Evolutionary conservation across 2,888 invertebrate species (phyloP).

Genomic region (Neoscelio sp.): DNA sequence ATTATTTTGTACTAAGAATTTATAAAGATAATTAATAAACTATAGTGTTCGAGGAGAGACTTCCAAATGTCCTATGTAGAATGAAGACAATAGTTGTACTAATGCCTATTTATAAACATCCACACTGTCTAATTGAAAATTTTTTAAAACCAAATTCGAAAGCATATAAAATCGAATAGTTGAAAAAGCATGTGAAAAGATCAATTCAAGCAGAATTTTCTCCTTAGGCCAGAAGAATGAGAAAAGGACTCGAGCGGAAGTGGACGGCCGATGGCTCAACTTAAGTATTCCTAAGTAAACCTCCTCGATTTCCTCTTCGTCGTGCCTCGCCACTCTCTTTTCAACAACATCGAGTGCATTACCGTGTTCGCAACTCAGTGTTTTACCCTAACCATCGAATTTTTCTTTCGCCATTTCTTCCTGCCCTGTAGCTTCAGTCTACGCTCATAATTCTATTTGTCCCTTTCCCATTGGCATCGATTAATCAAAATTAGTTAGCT

Average conservation of each 20-base stretch:
- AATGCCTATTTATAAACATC: no score
- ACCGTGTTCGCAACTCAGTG: slow-evolving; percentile 78
- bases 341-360: slow-evolving; percentile 78
- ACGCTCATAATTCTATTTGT: slow-evolving; percentile 46
- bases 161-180: slow-evolving; percentile 11
- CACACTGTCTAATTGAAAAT: no score
- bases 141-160: slow-evolving; percentile 10
- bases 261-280: slow-evolving; percentile 71
- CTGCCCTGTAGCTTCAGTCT: slow-evolving; percentile 47
- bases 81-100: no score
- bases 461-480: slow-evolving; percentile 45
- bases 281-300: slow-evolving; percentile 78
- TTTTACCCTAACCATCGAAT: slow-evolving; percentile 71
- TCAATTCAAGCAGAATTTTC: slow-evolving; percentile 67
- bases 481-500: slow-evolving; percentile 37
- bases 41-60: no score
- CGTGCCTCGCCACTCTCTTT: slow-evolving; percentile 69
- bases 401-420: slow-evolving; percentile 64
- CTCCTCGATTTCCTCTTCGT: slow-evolving; percentile 67
- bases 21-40: no score
- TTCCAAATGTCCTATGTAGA: no score
- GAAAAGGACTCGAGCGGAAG: slow-evolving; percentile 63
- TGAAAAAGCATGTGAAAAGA: slow-evolving; percentile 51
- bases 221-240: slow-evolving; percentile 64
- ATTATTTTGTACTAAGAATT: no score